Conservation (phyloP, 2,797 vertebrate genomes). For the Carcharodon carcharias region DNA sequence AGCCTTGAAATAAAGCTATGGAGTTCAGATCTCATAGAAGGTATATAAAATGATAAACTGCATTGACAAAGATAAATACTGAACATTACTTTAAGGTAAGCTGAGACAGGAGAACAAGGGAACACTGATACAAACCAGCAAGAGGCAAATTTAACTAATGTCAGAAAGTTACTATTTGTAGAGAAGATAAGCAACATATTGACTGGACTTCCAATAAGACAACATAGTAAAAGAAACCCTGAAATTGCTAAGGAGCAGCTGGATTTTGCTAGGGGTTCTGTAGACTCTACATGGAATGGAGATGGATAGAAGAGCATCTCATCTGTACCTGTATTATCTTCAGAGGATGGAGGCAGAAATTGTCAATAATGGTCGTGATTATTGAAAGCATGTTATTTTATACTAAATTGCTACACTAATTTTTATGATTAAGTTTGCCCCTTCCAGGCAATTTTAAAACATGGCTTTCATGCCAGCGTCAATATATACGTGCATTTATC, state of each 20-base stretch:
- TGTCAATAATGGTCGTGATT: neutral
- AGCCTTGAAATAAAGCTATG: neutral
- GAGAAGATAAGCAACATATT: neutral
- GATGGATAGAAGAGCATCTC: no score
- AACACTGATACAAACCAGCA: neutral
- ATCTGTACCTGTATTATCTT: neutral
- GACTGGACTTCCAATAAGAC: neutral
- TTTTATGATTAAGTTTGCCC: no score
- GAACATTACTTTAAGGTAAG: no score
- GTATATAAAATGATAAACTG: no score
- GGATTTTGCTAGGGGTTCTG: neutral
- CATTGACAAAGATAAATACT: no score
- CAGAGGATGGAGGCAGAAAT: neutral
- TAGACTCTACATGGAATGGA: neutral
- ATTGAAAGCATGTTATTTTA: neutral
- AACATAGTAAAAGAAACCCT: neutral
- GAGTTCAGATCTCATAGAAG: no score
- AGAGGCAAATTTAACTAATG: neutral
- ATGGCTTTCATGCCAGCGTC: neutral
- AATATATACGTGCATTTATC: neutral
- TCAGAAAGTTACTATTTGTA: neutral
- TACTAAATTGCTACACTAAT: neutral
- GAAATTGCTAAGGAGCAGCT: neutral
- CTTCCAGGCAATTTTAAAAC: neutral
- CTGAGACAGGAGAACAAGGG: no score